These are phyloP conservation scores for Orchestes rusci DNA, from an alignment of 2,888 invertebrate species.

Conservation along the genomic window DNA sequence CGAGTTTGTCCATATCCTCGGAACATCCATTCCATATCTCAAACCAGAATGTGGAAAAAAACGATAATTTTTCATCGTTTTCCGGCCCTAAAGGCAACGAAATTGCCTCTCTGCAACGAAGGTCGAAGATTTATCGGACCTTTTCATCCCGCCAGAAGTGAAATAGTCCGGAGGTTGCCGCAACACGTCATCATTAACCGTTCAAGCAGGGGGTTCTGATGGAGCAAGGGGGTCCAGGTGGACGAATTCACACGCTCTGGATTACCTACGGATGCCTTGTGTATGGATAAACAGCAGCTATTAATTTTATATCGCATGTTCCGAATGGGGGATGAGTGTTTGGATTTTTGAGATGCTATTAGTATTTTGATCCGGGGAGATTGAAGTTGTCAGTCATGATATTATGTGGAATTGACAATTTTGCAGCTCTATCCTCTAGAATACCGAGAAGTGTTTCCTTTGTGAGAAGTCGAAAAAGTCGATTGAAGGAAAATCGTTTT, in stretches of 20 bases:
- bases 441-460: too few relatives aligned
- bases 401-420: too few relatives aligned
- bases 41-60: too few relatives aligned
- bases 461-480: too few relatives aligned
- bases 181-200: constrained; percentile 27
- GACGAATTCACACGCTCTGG: constrained; percentile 19
- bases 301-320: constrained; percentile 21
- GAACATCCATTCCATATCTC: too few relatives aligned
- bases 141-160: constrained; percentile 51
- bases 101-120: constrained; percentile 16
- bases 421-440: too few relatives aligned
- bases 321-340: neutral
- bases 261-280: constrained; percentile 22
- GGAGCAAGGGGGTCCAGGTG: constrained; percentile 9
- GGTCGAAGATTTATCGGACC: constrained; percentile 23
- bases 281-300: constrained; percentile 22
- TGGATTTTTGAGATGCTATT: too few relatives aligned
- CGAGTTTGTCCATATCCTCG: too few relatives aligned
- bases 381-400: too few relatives aligned
- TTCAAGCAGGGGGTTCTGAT: constrained; percentile 2
- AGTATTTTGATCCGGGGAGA: too few relatives aligned
- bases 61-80: constrained; percentile 22
- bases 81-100: constrained; percentile 23
- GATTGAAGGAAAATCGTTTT: too few relatives aligned
- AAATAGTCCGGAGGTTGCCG: constrained; percentile 49